Base-by-base conservation (phyloP, 2,113 vertebrate species). In the Emydura subglobosa region DNA sequence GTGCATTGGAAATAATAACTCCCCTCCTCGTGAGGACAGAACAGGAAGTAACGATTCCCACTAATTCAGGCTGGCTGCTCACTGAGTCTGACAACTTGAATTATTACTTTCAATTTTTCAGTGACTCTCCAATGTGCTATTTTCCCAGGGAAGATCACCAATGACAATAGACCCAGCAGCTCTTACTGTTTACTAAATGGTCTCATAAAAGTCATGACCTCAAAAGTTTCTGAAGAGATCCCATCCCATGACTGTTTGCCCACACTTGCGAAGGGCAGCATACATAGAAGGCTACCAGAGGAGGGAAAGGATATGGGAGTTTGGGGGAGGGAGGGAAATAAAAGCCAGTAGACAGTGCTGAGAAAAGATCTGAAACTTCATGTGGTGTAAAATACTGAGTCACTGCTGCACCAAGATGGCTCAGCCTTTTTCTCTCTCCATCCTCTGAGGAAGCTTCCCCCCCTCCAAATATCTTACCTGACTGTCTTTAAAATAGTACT, bases 71-170 rank as follows among this genome's bases (percentile, higher is more conserved):
- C 49, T 88, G 44, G 89, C 86, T 89, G 83, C 87, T 97, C 96
- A 97, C 93, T 85, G 96, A 96, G 86, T 94, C 79, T 91, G 95
- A 91, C 91, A 95, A 86, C 78, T 97, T 93, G 85, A 94, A 91
- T 95, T 87, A 82, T 1, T 92, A 93, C 92, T 80, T 97, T 95
- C 85, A 95, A 1, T 97, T 97, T 94, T 98, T 87, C 74, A n/a
- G 82, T 78, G 89, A 82, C 95, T 97, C 87, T 96, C 91, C 53
- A 81, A 82, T 22, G 49, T 95, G 90, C 88, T 91, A 10, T 92
- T 97, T 97, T 97, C 96, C 85, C 61, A 88, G 91, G 93, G 85
- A 96, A 96, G 87, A 86, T 97, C 86, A 97, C 89, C 97, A 97
- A 57, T 86, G 95, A 95, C 94, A 97, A 88, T 90, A 97, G 89